phyloP scores from a whole-genome alignment of 1,140 invertebrate species.

The Scaptomyza hsui region DNA sequence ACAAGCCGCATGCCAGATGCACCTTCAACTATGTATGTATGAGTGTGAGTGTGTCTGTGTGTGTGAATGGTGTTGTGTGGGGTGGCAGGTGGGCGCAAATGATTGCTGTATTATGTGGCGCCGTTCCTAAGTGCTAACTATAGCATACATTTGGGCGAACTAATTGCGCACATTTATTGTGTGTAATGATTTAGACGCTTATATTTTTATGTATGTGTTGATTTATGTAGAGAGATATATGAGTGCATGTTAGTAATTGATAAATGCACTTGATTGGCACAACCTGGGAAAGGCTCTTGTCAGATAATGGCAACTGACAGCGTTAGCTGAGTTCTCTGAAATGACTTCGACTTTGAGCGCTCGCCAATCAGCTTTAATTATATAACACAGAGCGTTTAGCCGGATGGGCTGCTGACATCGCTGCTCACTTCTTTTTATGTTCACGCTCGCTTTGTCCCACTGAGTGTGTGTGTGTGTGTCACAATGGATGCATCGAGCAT shows the following conservation, averaged over 20 bases:
- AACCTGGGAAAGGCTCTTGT: conserved; percentile 10
- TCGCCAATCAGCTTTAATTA: conserved; percentile 74
- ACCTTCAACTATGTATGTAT: conserved; percentile 41
- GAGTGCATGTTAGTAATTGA: conserved; percentile 34
- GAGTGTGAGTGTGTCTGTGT: neutral
- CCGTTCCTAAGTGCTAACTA: conserved; percentile 49
- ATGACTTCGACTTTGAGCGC: conserved; percentile 14
- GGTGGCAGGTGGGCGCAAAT: conserved; percentile 29
- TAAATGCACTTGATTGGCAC: conserved; percentile 71
- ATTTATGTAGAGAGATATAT: conserved; percentile 22
- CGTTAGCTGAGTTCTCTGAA: too few relatives aligned
- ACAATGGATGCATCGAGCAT: conserved; percentile 83
- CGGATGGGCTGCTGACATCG: conserved; percentile 47
- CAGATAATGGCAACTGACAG: conserved; percentile 38
- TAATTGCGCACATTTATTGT: conserved; percentile 71
- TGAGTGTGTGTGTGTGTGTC: conserved; percentile 49
- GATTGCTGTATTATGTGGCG: conserved; percentile 75
- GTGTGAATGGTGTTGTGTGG: conserved; percentile 10
- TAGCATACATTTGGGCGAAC: conserved; percentile 73
- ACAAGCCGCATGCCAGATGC: conserved; percentile 46
- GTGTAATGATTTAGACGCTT: conserved; percentile 60
- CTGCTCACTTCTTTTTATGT: conserved; percentile 66
- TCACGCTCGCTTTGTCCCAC: conserved; percentile 67
- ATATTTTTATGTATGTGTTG: conserved; percentile 8
- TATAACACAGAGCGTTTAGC: conserved; percentile 46